Evolutionary conservation across 2,888 invertebrate species (phyloP).

Genomic region (Drosophila ezoana): DNA sequence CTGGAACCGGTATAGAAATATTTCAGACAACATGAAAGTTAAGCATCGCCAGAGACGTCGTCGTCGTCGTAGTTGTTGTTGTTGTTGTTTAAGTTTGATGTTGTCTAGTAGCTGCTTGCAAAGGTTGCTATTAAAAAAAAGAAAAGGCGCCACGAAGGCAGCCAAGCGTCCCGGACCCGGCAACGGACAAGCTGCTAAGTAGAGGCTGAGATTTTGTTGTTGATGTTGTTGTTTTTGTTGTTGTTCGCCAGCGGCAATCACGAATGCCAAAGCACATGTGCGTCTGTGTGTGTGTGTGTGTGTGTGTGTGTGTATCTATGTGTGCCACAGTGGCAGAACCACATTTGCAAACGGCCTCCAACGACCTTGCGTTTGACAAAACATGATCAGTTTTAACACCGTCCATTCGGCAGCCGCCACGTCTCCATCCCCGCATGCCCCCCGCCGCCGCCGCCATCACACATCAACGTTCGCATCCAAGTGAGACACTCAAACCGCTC

Average conservation of each 20-base stretch:
- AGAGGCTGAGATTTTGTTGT: conserved; percentile 45
- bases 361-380: conserved; percentile 83
- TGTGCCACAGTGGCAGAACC: conserved; percentile 80
- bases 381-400: conserved; percentile 80
- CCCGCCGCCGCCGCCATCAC: background rate
- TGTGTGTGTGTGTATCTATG: conserved; percentile 45
- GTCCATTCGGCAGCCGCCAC: conserved; percentile 46
- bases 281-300: conserved; percentile 1
- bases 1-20: conserved; percentile 78
- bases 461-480: background rate
- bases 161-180: conserved; percentile 58
- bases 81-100: conserved; percentile 20
- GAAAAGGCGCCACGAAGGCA: conserved; percentile 75
- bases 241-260: conserved; percentile 65
- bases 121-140: conserved; percentile 53
- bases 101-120: conserved; percentile 61
- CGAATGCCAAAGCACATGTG: conserved; percentile 52
- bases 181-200: conserved; percentile 63
- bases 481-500: conserved; percentile 23
- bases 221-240: conserved; percentile 22
- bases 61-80: conserved; percentile 14
- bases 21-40: conserved; percentile 76
- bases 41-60: conserved; percentile 47
- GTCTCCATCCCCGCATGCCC: conserved; percentile 15
- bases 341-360: conserved; percentile 83